phyloP scores from a whole-genome alignment of 2,113 vertebrate genomes.

The Apistogramma diplotaenia region DNA sequence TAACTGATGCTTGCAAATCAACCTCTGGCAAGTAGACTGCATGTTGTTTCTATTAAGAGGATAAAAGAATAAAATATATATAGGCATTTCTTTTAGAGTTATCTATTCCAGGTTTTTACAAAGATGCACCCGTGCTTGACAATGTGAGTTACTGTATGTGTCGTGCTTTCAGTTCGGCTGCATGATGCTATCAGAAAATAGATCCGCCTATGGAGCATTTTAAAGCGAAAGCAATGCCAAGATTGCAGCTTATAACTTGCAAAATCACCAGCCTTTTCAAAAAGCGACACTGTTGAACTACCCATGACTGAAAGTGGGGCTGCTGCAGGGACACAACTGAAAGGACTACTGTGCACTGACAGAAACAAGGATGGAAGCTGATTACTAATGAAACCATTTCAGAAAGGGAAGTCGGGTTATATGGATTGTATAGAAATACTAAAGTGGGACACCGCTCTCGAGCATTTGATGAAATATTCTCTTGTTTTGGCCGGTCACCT shows the following conservation, averaged over 20 bases:
- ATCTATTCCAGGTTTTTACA: conserved; percentile 14
- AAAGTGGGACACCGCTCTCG: conserved; percentile 1
- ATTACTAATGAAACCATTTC: conserved; percentile 75
- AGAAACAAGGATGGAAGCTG: conserved; percentile 71
- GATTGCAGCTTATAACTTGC: conserved; percentile 61
- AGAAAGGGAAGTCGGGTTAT: conserved; percentile 46
- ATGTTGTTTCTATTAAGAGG: conserved; percentile 11
- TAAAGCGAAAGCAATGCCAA: conserved; percentile 59
- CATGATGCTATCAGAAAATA: conserved; percentile 67
- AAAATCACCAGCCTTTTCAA: conserved; percentile 60
- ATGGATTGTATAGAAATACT: conserved; percentile 30
- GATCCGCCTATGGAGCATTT: conserved; percentile 49
- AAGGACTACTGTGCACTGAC: conserved; percentile 73
- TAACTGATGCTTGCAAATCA: conserved; percentile 30
- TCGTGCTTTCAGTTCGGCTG: conserved; percentile 38
- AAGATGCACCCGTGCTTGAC: conserved; percentile 44
- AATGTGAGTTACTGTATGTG: conserved; percentile 35
- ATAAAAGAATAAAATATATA: neutral
- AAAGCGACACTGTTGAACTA: conserved; percentile 57
- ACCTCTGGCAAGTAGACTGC: neutral
- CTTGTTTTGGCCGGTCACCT: conserved; percentile 6
- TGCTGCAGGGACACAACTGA: conserved; percentile 66
- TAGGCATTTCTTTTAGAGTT: conserved; percentile 35
- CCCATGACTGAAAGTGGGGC: conserved; percentile 65
- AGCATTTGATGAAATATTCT: conserved; percentile 30